Evolutionary conservation across 2,888 invertebrate species (phyloP), one percentile per base, ranked within the genome.

Genomic region (Zhuqinia jingwanae): DNA sequence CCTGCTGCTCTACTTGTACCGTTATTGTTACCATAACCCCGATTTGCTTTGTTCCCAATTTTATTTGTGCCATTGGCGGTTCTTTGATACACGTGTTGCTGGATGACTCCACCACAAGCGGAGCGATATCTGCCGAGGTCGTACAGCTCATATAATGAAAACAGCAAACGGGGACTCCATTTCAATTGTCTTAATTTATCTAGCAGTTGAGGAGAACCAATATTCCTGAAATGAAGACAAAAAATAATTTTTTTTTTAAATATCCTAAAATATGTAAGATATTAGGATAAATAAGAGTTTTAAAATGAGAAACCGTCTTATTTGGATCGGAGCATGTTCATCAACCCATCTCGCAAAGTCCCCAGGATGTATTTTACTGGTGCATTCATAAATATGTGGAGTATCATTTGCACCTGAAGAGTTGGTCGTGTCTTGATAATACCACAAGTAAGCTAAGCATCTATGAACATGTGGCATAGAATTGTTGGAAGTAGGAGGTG

Each of bases 361-460:
- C 8, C 45, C 56, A 8, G 86, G 86, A 56, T 81, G 86, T 17
- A 86, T 75, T 45, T 81, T 73, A 15, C 80, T 81, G 0, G 58
- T 86, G 50, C 86, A 86, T 10, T 86, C 80, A 27, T 27, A 50
- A 13, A 70, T 13, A 22, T 56, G 20, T 17, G 25, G 30, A 1
- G 10, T 53, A 15, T n/a, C 13, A 1, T 76, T 86, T 8, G 1
- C 27, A 1, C 10, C 20, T 10, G 81, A 75, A 30, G 36, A 25
- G 22, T 45, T 70, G n/a, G 8, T 17, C 15, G 11, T 79, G 11
- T 86, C 81, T 13, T 78, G 36, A 22, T 75, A 80, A 30, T 86
- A 86, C 86, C 86, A 86, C 45, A 86, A 30, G 17, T 86, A 86
- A 30, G 86, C 86, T 10, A 86, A 27, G 47, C 86, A 86, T 45